Evolutionary conservation across 2,888 invertebrate species (phyloP).

Genomic region (Calameuta idolon): DNA sequence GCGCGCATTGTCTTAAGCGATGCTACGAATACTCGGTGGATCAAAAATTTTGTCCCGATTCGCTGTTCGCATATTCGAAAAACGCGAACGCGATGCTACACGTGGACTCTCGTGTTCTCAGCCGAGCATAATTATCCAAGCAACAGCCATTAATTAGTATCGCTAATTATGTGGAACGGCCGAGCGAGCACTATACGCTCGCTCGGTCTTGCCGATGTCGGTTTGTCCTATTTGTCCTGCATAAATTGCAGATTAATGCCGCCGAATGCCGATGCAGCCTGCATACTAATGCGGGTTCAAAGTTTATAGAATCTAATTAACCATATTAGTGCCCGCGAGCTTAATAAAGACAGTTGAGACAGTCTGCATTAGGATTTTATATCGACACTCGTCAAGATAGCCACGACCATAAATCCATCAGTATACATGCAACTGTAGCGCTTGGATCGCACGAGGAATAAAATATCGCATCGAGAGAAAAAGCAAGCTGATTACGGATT

Average conservation of each 20-base stretch:
- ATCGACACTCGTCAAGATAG: no score
- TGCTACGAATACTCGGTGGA: no score
- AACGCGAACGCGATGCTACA: not conserved
- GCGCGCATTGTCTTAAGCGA: no score
- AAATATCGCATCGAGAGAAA: no score
- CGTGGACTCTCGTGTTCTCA: constrained; percentile 1
- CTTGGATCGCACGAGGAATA: no score
- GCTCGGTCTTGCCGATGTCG: constrained; percentile 15
- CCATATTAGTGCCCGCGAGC: constrained; percentile 30
- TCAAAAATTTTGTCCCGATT: not conserved
- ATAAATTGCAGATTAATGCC: constrained; percentile 46
- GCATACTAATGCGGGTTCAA: constrained; percentile 51
- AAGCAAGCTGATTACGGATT: not conserved
- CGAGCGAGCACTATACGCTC: constrained; percentile 17
- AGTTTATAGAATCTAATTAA: constrained; percentile 53
- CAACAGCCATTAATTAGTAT: constrained; percentile 52
- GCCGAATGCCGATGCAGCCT: constrained; percentile 44
- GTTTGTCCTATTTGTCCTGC: constrained; percentile 42
- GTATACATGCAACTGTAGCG: no score
- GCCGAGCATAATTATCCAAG: not conserved
- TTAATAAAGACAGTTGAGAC: constrained; percentile 28
- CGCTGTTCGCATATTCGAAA: not conserved
- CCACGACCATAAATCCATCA: no score
- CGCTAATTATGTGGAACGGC: constrained; percentile 50
- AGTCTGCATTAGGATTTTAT: not conserved